Evolutionary conservation across 2,113 vertebrate species (phyloP), one percentile per base, ranked within the genome.

Genomic region (Chloroceryle aenea): DNA sequence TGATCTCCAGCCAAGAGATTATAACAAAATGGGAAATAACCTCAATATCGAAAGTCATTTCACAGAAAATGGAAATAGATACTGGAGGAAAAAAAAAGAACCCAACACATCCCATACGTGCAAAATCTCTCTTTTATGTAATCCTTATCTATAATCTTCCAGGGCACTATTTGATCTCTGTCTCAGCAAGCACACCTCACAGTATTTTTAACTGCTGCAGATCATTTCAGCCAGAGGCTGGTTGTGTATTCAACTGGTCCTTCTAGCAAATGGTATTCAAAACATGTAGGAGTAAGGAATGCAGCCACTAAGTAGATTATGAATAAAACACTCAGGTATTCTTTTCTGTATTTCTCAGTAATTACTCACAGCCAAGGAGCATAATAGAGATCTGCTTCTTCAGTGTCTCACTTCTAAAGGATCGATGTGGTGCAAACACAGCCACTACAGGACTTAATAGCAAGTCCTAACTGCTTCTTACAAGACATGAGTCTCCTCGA

Each of bases 11-110:
- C 59, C n/a, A 30, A 84, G 56, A 91, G 58, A 91, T 64, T 66
- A 25, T 30, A 89, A 85, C 62, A 83, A 94, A 89, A 64, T 7
- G 75, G 10, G 73, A 92, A 89, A 85, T 61, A 87, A 86, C 52
- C 82, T 85, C 84, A 97, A 92, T 96, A 97, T 48, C 62, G 75
- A 94, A 95, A 95, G 93, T 92, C 63, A 80, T 92, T 97, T 97
- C 95, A 91, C 95, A 97, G 93, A 91, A 92, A 97, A 76, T 16
- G 15, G 85, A 80, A 97, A 92, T 78, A 95, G 97, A 89, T 85
- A 95, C 91, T 93, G 91, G 21, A 94, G 92, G 68, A 80, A 79
- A 97, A 52, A 52, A 52, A 9, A 52, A 48, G n/a, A n/a, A 48
- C 47, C 9, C n/a, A n/a, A 63, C 82, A 96, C 86, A 79, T 85